Evolutionary conservation across 35 echinoderm and acorn worm genomes (phyloP), one percentile per base, ranked within the genome.

Genomic region (Holothuria glaberrima): DNA sequence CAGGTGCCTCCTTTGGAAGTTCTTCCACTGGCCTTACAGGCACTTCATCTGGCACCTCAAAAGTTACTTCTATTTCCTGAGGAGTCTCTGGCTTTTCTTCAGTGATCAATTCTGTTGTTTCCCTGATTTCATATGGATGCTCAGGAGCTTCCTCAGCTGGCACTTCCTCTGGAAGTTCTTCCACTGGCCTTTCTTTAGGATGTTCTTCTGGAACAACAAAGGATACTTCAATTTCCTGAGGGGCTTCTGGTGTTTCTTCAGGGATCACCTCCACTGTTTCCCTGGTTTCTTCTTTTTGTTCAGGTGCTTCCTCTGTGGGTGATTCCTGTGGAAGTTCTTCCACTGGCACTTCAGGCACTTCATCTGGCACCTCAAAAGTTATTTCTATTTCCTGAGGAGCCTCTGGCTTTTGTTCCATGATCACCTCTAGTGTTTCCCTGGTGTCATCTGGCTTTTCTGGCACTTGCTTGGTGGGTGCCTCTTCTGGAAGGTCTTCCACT

Each of bases 391-490:
- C n/a, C n/a, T n/a, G n/a, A n/a, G n/a, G n/a, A n/a, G n/a, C n/a
- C n/a, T n/a, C n/a, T n/a, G n/a, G n/a, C 61, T 30, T 28, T 12
- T 26, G 4, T 82, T 82, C n/a, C n/a, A n/a, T n/a, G n/a, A n/a
- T n/a, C n/a, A n/a, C n/a, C n/a, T n/a, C n/a, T n/a, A n/a, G n/a
- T n/a, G n/a, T n/a, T n/a, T n/a, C n/a, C n/a, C n/a, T n/a, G n/a
- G n/a, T n/a, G n/a, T 82, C 50, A 4, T 82, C 48, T 57, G 79
- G 79, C 50, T 82, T 82, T 22, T 82, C 79, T 58, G n/a, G n/a
- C n/a, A n/a, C n/a, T n/a, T n/a, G n/a, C n/a, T n/a, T n/a, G n/a
- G n/a, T n/a, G n/a, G n/a, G n/a, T n/a, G n/a, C n/a, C n/a, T n/a
- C n/a, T n/a, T n/a, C n/a, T n/a, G n/a, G n/a, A n/a, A n/a, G n/a